These are phyloP conservation scores for Simalia tracyae DNA, from an alignment of 2,797 vertebrate genomes.

Conservation along the genomic window DNA sequence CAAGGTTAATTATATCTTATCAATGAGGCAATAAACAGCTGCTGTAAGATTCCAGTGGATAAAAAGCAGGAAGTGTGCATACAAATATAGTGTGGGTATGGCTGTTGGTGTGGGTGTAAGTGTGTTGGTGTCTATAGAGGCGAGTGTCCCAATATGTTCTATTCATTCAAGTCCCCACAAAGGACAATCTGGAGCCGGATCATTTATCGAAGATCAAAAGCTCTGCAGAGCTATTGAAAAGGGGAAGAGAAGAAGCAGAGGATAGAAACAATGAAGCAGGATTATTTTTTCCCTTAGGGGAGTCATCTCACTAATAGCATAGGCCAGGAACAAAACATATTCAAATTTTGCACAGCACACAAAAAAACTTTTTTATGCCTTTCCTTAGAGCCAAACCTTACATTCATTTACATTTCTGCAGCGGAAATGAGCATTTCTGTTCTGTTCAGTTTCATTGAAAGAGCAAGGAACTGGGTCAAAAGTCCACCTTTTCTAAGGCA, in stretches of 20 bases:
- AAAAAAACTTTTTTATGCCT: background rate
- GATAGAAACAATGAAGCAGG: background rate
- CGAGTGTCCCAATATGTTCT: constrained; percentile 27
- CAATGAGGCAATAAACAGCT: constrained; percentile 37
- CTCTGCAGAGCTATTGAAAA: background rate
- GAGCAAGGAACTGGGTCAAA: background rate
- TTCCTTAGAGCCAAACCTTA: constrained; percentile 35
- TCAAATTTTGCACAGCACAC: background rate
- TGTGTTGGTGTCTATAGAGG: background rate
- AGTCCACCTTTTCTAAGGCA: background rate
- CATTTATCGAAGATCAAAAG: constrained; percentile 13
- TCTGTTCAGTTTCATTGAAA: background rate
- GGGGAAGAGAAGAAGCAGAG: background rate
- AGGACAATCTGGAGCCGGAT: constrained; percentile 11
- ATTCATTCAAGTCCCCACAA: constrained; percentile 59
- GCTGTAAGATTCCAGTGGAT: constrained; percentile 2
- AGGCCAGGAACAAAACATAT: constrained; percentile 24
- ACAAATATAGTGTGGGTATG: background rate
- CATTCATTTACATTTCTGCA: background rate
- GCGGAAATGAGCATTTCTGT: background rate
- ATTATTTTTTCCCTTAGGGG: constrained; percentile 12
- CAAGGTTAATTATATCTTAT: constrained; percentile 54
- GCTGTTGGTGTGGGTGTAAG: fast-evolving
- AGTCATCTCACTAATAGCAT: constrained; percentile 12
- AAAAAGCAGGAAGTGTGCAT: background rate